Base-by-base conservation (phyloP, 2,888 invertebrate genomes). In the Priocnemis perturbator region DNA sequence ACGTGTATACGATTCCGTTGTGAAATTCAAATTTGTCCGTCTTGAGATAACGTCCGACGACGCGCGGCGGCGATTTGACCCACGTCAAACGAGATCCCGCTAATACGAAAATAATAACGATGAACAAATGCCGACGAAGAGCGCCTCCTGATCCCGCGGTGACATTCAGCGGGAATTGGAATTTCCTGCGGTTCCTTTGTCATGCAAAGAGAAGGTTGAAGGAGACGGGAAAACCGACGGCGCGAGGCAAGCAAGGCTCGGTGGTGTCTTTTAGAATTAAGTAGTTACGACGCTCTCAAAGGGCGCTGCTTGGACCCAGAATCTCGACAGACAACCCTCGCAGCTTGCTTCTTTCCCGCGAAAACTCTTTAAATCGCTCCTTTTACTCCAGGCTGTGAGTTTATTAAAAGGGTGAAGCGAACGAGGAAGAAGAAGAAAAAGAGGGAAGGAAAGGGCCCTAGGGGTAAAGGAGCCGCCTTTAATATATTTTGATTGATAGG, bases 401-500 rank as follows among this genome's bases (percentile, higher is more conserved):
- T 86, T 87, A 86, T 86, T 85, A 86, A 86, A 86, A 85, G 86
- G 85, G 86, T 84, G 81, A 85, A 84, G 79, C 74, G 37, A 23
- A 56, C 17, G 30, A 56, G 21, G 37, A 44, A 58, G 44, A 44
- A 44, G 30, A n/a, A 7, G 37, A 56, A 7, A 53, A 56, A 45
- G 61, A 60, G 44, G 65, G 60, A 56, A 44, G 53, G 52, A 63
- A 60, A 9, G 30, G 60, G 37, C 59, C 69, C 63, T 70, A 67
- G 66, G 74, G 65, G 44, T 62, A 68, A 60, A 26, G n/a, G n/a
- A n/a, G 3, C 26, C 5, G 60, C 64, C 77, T 83, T 85, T 83
- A 84, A 85, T 86, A 86, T 85, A 83, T 80, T 84, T 85, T 86
- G 85, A 86, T 87, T 86, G 85, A 85, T 84, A 82, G 83, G 83